Percentiles rank a stretch among this genome's conserved stretches.
These are phyloP conservation scores for Ammodytes marinus DNA, from an alignment of 2,113 vertebrate species.

Conservation along the genomic window DNA sequence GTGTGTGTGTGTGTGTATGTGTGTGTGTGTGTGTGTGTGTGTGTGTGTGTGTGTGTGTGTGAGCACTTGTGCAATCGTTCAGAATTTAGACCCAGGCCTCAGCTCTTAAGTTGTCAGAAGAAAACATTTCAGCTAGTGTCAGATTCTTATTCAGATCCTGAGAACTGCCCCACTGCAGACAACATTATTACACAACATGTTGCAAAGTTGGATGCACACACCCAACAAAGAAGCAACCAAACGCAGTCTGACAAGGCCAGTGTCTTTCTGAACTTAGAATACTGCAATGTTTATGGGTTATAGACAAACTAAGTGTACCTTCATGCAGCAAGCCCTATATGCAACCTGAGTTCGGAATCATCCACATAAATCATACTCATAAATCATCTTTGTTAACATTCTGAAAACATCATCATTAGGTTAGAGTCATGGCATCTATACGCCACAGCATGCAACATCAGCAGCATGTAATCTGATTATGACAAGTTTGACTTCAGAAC, in stretches of 20 bases:
- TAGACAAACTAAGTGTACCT: not conserved
- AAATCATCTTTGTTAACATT: not conserved
- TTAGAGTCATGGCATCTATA: not conserved
- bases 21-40: constrained; percentile 7
- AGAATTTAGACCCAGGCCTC: no score
- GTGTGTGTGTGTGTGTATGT: constrained; percentile 2
- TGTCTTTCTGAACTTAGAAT: not conserved
- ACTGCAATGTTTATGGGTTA: not conserved
- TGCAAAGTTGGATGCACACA: not conserved
- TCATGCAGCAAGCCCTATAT: not conserved
- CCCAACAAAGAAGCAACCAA: not conserved
- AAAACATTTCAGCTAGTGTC: constrained; percentile 4
- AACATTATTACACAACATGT: not conserved
- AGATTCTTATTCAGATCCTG: not conserved
- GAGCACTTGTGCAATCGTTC: no score
- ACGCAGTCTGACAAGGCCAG: not conserved
- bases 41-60: no score
- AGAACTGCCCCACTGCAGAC: not conserved
- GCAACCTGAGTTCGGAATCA: no score
- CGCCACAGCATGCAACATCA: not conserved
- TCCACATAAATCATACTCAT: not conserved
- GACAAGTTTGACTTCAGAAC: not conserved
- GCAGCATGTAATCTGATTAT: not conserved
- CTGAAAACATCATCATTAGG: not conserved
- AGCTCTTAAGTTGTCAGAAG: constrained; percentile 33